Evolutionary conservation across 1,140 invertebrate species (phyloP).

Genomic region (Trachymyrmex cornetzi): DNA sequence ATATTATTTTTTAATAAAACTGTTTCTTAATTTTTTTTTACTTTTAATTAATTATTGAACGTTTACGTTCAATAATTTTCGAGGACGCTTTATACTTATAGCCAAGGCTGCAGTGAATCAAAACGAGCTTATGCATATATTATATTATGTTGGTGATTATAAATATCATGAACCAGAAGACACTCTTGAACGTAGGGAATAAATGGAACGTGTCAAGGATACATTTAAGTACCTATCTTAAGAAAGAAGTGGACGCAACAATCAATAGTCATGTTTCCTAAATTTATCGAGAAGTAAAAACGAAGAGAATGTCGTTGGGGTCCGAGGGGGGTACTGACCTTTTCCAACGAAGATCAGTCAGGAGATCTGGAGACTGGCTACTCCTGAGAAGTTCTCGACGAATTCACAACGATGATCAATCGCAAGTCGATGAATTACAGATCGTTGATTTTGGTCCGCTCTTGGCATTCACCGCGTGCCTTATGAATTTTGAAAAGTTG

Average conservation of each 20-base stretch:
- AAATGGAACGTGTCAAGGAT: neutral
- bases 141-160: neutral
- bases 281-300: neutral
- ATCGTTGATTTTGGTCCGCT: constrained; percentile 91
- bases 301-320: constrained; percentile 15
- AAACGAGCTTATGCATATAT: no score
- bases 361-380: neutral
- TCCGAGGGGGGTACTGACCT: constrained; percentile 64
- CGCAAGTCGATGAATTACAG: neutral
- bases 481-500: constrained; percentile 92
- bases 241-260: neutral
- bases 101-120: no score
- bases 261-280: neutral
- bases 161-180: neutral
- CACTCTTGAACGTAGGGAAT: neutral
- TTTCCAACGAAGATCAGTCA: constrained; percentile 18
- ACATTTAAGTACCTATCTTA: neutral
- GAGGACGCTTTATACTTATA: no score
- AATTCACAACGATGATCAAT: neutral
- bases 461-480: constrained; percentile 99
- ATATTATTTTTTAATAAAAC: no score
- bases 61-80: no score
- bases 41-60: no score
- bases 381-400: neutral
- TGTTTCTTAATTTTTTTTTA: no score